Base-by-base conservation (phyloP, 2,888 invertebrate species). In the Platycheirus rosarum region DNA sequence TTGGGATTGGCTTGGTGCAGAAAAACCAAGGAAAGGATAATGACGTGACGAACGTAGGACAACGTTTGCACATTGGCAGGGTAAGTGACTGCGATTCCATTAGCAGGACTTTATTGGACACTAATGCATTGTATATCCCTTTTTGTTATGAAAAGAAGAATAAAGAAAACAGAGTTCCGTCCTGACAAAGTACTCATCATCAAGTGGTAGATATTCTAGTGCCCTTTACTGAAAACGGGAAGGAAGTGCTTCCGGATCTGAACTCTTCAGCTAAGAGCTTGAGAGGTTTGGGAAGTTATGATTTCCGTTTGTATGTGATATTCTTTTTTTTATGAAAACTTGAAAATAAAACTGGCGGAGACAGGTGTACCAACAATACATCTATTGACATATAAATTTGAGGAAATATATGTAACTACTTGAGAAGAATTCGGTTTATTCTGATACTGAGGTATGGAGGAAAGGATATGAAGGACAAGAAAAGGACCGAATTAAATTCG, bases 21-120 rank as follows among this genome's bases (percentile, higher is more conserved):
- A 26, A 26, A 2, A 11, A 53, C 35, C 8, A 20, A 53, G 0
- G 6, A 1, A 11, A 32, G 3, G 18, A 32, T 18, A 8, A 16
- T 5, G 1, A 51, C 11, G 6, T 23, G n/a, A 26, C 26, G 57
- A 40, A 20, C 23, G 57, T 9, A 42, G 14, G 40, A 23, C 14
- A 57, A 57, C 14, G 11, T 40, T 40, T 9, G 13, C 40, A 49
- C 9, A 40, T 40, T 57, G 40, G 29, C 40, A 42, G 32, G 8
- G 5, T 49, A 62, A 70, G 60, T 51, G 20, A 37, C 49, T 62
- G 14, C 9, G 53, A 46, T 75, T 75, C 69, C 75, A 75, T 75
- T 75, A 75, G 60, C 26, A 20, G 44, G 11, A 16, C 11, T 68
- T 69, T 75, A 75, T 68, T 75, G 75, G 53, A 75, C 60, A 62